These are phyloP conservation scores for Prionace glauca DNA, from an alignment of 2,797 vertebrate species.

Conservation along the genomic window DNA sequence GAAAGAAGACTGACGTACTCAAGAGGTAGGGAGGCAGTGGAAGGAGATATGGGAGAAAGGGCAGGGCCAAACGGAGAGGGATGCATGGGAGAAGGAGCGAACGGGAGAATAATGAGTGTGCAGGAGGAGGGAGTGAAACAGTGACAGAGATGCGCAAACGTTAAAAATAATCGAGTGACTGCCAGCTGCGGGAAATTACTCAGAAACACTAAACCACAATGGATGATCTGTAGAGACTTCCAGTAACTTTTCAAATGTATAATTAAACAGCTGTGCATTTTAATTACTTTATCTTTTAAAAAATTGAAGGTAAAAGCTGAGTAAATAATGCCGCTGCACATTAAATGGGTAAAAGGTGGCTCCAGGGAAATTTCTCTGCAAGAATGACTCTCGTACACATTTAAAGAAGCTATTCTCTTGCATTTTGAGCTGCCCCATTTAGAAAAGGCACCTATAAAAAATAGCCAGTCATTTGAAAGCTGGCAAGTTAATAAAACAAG, in stretches of 20 bases:
- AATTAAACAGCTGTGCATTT: slow-evolving; percentile 29
- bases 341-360: neutral
- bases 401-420: slow-evolving; percentile 18
- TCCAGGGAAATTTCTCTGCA: neutral
- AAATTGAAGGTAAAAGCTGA: slow-evolving; percentile 1
- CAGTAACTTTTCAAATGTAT: neutral
- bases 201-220: neutral
- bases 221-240: neutral
- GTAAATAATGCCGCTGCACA: neutral
- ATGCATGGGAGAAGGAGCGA: neutral
- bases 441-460: neutral
- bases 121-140: neutral
- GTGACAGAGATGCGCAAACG: neutral
- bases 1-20: neutral
- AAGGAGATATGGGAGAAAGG: neutral
- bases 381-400: neutral
- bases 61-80: neutral
- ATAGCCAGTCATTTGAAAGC: neutral
- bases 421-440: neutral
- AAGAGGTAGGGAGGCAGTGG: neutral
- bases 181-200: neutral
- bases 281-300: neutral
- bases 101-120: neutral
- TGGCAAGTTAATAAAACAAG: neutral
- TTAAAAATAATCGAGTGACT: neutral